Base-by-base conservation (phyloP, 2,888 invertebrate species). In the Nematopogon swammerdamellus region DNA sequence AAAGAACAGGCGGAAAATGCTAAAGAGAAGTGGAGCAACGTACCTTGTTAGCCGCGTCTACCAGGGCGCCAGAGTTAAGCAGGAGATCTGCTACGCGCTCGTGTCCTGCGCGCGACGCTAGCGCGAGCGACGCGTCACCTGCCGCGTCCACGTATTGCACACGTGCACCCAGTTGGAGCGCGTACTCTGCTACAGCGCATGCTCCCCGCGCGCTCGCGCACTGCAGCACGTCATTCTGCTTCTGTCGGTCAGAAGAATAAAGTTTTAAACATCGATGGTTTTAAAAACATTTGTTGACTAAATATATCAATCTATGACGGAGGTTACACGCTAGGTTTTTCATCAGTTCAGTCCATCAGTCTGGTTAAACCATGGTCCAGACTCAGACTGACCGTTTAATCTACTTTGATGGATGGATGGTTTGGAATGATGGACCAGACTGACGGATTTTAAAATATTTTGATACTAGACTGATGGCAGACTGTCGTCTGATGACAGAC, bases 61-160 rank as follows among this genome's bases (percentile, higher is more conserved):
- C 71, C 52, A 85, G 81, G 14, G 88, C 88, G 4, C 87, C 87
- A 51, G 81, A 77, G 47, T 86, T 84, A n/a, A 89, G 72, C 19
- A 92, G 71, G 45, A 86, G 71, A 46, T 82, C 82, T 2, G 87
- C 85, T 17, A 89, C 82, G 18, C 81, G 69, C 0, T 83, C 72
- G 65, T 91, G 86, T 0, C 92, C 92, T 25, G 86, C 85, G 46
- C 86, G 81, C 1, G 91, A 86, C 0, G 92, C 91, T 52, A 89
- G 83, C 58, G 91, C 89, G 10, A 93, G 80, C 0, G 91, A 86
- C 2, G 89, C 87, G 61, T 88, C 86, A 1, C 88, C 88, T 19
- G 86, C 86, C 52, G 80, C 79, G 63, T 91, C 91, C 18, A 74
- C 70, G 8, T 82, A 83, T 55, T 87, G 86, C 36, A 88, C 71